A percentile compares a stretch with the other conserved stretches of the same genome.
Conservation (phyloP, 1,140 invertebrate genomes). For the Charaxes varanes region DNA sequence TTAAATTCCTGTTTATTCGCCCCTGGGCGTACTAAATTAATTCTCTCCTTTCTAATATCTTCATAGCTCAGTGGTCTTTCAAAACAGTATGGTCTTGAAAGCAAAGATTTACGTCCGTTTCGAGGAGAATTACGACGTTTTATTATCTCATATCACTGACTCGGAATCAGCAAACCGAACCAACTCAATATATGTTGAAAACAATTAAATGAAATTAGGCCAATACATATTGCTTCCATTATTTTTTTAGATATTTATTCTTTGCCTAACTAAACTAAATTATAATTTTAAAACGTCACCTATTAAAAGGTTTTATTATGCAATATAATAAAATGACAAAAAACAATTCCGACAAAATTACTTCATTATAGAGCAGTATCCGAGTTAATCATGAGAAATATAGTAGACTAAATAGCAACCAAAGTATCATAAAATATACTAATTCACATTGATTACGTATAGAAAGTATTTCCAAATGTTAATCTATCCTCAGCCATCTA, state of each 20-base stretch:
- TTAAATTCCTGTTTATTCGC: no score
- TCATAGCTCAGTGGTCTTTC: slow-evolving; percentile 16
- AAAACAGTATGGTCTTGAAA: slow-evolving; percentile 42
- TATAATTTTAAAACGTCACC: no score
- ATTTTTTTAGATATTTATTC: no score
- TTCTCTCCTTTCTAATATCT: slow-evolving; percentile 1
- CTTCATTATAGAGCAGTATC: no score
- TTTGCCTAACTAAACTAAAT: no score
- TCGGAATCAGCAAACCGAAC: slow-evolving; percentile 14
- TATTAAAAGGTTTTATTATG: no score
- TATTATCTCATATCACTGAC: slow-evolving; percentile 48
- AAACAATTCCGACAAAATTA: no score
- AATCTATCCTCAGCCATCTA: slow-evolving; percentile 35
- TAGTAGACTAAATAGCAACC: no score
- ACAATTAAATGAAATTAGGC: slow-evolving; percentile 2
- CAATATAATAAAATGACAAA: no score
- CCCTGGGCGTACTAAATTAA: background rate
- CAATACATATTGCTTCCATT: no score
- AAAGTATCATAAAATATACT: slow-evolving; percentile 14
- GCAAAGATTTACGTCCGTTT: slow-evolving; percentile 50
- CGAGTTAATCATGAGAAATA: no score
- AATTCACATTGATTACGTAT: slow-evolving; percentile 26
- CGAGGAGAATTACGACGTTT: slow-evolving; percentile 35
- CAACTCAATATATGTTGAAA: slow-evolving; percentile 3
- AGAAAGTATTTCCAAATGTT: slow-evolving; percentile 27